These are phyloP conservation scores for Sepioteuthis lessoniana DNA, from an alignment of 2,888 invertebrate genomes.

Conservation along the genomic window DNA sequence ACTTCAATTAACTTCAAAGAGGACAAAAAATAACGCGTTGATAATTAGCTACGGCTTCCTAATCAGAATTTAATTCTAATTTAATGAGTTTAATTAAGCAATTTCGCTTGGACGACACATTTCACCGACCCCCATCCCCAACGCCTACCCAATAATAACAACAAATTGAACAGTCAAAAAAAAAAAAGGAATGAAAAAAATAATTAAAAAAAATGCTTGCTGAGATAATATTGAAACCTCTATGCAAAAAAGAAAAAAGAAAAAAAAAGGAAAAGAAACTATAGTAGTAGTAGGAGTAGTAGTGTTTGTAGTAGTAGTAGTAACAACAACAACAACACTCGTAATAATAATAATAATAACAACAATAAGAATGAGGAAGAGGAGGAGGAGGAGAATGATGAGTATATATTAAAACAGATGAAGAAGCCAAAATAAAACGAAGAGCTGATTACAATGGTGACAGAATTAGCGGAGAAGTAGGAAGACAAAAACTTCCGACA, in stretches of 20 bases:
- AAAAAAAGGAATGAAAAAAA: not conserved
- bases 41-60: slow-evolving; percentile 33
- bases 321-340: no score
- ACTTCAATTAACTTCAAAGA: slow-evolving; percentile 33
- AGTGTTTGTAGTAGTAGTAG: no score
- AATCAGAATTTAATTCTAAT: slow-evolving; percentile 4
- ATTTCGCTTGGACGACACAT: not conserved
- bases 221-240: not conserved
- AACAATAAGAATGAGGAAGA: no score
- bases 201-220: not conserved
- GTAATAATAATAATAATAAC: no score
- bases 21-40: slow-evolving; percentile 12
- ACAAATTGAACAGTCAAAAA: not conserved
- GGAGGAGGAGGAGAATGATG: no score
- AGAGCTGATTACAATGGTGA: no score
- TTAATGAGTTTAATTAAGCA: slow-evolving; percentile 9
- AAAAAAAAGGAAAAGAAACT: no score
- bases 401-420: no score
- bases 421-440: no score
- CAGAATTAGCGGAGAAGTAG: no score
- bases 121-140: not conserved
- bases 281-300: no score
- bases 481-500: no score
- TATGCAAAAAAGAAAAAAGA: not conserved
- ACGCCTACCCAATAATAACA: not conserved